Base-by-base conservation (phyloP, 2,797 vertebrate genomes). In the Helicolenus hilgendorfi region DNA sequence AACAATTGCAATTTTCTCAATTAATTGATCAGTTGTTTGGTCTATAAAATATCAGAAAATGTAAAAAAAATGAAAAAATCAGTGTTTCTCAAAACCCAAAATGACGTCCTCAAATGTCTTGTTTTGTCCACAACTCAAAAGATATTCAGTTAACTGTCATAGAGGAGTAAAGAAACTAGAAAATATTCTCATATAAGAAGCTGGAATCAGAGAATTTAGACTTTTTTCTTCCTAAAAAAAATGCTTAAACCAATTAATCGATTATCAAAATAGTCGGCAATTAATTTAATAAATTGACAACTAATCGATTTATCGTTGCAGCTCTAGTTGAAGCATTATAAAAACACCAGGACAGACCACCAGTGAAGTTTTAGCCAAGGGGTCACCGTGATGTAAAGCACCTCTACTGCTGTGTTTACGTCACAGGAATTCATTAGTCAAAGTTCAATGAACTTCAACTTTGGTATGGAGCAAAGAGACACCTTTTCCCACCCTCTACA, bases 371-470 rank as follows among this genome's bases (percentile, higher is more conserved):
- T 45, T 5, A 70, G n/a, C 4, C 11, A 8, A 26, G 3, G 36
- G 35, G 75, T 79, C 35, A 68, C 63, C 11, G n/a, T 56, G 24
- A 73, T 58, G 36, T 71, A 36, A 4, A 2, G 3, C 26, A 63
- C 27, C 10, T 80, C 20, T 9, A 2, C 49, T 29, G 29, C 20
- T 62, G 29, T 13, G 68, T 35, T 70, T 69, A 69, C 22, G 24
- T 84, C 85, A 76, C 9, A 35, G 11, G n/a, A n/a, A 33, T 58
- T 72, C 10, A 59, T n/a, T 26, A 24, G 68, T 72, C 59, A 68
- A 11, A 78, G 75, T 81, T 79, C n/a, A 45, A 18, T n/a, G 71
- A 77, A 60, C 24, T 14, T 82, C 27, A 45, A 85, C 85, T 71
- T 87, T 75, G 65, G 29, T 49, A 27, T 8, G 8, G n/a, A 56